Conservation (phyloP, 2,113 vertebrate genomes). For the Perccottus glenii region DNA sequence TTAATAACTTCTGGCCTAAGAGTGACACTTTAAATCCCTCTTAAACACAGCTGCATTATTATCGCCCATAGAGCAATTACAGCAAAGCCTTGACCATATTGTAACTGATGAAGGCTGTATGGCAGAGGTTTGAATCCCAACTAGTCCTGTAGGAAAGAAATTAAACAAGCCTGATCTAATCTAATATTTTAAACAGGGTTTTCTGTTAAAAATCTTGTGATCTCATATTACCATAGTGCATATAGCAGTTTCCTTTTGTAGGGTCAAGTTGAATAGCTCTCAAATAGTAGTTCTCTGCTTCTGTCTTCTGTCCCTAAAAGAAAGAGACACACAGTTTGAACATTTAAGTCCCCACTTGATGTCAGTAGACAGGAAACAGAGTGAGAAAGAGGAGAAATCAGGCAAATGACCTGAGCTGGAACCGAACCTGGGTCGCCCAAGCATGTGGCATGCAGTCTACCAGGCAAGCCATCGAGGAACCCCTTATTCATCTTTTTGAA, state of each 20-base stretch:
- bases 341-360: no score
- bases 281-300: conserved; percentile 92
- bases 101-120: background rate
- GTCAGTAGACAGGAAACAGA: no score
- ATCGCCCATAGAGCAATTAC: conserved; percentile 12
- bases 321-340: conserved; percentile 1
- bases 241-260: conserved; percentile 95
- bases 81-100: conserved; percentile 21
- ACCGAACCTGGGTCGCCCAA: no score
- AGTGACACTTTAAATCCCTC: conserved; percentile 4
- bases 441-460: no score
- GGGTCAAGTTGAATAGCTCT: conserved; percentile 95
- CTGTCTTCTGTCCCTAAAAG: conserved; percentile 88
- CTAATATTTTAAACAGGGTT: background rate
- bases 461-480: no score
- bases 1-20: conserved; percentile 3
- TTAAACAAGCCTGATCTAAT: background rate
- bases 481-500: no score
- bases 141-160: background rate
- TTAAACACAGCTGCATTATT: conserved; percentile 11
- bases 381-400: no score
- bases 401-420: no score
- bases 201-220: background rate
- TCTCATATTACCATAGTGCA: conserved; percentile 92
- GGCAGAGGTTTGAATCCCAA: conserved; percentile 11